Percentiles rank a stretch among this genome's conserved stretches.
Conservation (phyloP, 1,140 invertebrate species). For the Andricus grossulariae region DNA sequence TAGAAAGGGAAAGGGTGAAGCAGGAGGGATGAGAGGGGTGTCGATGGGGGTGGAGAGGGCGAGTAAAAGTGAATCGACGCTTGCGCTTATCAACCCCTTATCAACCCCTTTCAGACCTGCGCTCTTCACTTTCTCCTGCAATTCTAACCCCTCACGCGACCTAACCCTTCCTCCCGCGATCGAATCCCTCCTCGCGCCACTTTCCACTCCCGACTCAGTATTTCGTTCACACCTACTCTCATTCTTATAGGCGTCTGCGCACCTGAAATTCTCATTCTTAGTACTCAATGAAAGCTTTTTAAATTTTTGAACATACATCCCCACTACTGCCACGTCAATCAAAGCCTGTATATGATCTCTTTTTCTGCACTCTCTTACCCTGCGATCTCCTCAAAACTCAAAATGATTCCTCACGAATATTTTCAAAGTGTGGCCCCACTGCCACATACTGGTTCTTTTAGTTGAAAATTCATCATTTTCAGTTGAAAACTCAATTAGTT, state of each 20-base stretch:
- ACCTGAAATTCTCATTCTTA: constrained; percentile 43
- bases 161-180: constrained; percentile 6
- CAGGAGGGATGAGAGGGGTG: background rate
- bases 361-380: no score
- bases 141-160: constrained; percentile 40
- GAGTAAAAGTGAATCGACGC: constrained; percentile 57
- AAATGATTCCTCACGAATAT: no score
- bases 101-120: constrained; percentile 51
- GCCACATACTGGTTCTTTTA: no score
- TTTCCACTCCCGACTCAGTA: constrained; percentile 26
- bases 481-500: no score
- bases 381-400: no score
- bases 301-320: no score
- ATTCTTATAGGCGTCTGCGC: constrained; percentile 67
- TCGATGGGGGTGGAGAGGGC: background rate
- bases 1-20: constrained; percentile 15
- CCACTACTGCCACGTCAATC: no score
- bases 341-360: no score
- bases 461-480: no score
- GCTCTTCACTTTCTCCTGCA: constrained; percentile 48
- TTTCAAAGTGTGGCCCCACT: no score
- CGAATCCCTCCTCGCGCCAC: constrained; percentile 22
- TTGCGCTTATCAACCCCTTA: constrained; percentile 54
- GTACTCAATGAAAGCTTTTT: no score
- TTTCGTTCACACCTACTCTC: constrained; percentile 72